A percentile compares a stretch with the other conserved stretches of the same genome.
These are phyloP conservation scores for Toxotes jaculatrix DNA, from an alignment of 2,113 vertebrate genomes.

Conservation along the genomic window DNA sequence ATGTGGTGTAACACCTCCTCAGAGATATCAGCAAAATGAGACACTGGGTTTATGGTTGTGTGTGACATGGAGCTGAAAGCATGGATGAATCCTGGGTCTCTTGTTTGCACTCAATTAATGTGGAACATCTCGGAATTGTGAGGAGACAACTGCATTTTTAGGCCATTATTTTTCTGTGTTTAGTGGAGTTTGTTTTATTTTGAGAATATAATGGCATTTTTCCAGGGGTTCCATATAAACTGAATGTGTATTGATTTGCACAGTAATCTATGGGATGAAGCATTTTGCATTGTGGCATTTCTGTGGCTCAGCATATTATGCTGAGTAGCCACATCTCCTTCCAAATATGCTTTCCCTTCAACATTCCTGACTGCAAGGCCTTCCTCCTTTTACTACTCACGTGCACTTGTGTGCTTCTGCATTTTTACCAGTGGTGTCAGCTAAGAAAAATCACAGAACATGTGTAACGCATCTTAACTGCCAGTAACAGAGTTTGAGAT, in stretches of 20 bases:
- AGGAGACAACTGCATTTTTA: not conserved
- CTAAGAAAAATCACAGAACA: slow-evolving; percentile 36
- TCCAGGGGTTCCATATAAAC: slow-evolving; percentile 11
- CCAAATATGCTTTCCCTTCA: slow-evolving; percentile 58
- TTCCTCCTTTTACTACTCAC: slow-evolving; percentile 53
- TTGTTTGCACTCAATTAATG: slow-evolving; percentile 1
- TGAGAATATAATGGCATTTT: not conserved
- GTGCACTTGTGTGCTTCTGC: slow-evolving; percentile 45
- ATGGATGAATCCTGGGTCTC: not conserved
- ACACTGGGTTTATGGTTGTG: not conserved
- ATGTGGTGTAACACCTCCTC: not conserved
- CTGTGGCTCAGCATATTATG: slow-evolving; percentile 31
- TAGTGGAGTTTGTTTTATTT: slow-evolving; percentile 10
- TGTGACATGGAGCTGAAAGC: slow-evolving; percentile 2
- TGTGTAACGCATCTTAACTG: slow-evolving; percentile 36
- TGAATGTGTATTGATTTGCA: slow-evolving; percentile 36
- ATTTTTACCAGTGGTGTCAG: slow-evolving; percentile 50
- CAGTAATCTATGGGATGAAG: slow-evolving; percentile 33
- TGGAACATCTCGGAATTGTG: not conserved
- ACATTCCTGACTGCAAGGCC: slow-evolving; percentile 58
- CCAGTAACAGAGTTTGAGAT: not conserved
- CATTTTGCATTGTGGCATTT: slow-evolving; percentile 39
- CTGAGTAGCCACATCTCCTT: slow-evolving; percentile 40
- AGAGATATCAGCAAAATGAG: slow-evolving; percentile 17
- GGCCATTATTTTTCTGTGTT: not conserved